Base-by-base conservation (phyloP, 2,113 vertebrate genomes). In the Motacilla tschutschensis region DNA sequence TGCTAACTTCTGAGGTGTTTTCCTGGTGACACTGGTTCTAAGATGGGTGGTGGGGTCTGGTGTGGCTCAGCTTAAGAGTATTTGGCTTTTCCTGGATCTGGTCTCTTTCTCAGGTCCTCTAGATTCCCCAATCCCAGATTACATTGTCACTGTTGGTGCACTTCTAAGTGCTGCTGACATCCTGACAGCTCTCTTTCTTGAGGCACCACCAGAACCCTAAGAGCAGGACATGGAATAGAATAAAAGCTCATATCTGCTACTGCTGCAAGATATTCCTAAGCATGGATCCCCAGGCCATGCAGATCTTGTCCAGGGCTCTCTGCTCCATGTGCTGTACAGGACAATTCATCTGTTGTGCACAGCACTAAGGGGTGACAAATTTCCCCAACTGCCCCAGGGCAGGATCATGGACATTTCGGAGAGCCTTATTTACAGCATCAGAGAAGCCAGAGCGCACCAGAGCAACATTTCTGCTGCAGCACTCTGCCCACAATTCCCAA, bases 211-310 rank as follows among this genome's bases (percentile, higher is more conserved):
- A 46, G 51, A 86, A 9, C 14, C 12, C 33, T 51, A 51, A 72
- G 29, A 65, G 28, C 38, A 44, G 29, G n/a, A 44, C 0, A 0
- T 46, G 20, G 24, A 50, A 15, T 14, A 44, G 18, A 44, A 22
- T 12, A 44, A 65, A 17, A 47, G 9, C 12, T 44, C 51, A 29
- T n/a, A 33, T 6, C 22, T 25, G 13, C 19, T 0, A 0, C 28
- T 51, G n/a, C 51, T 58, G 6, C n/a, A 36, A 31, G 16, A 26
- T 10, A 31, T 51, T 51, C 12, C 54, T 25, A 7, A 26, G n/a
- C 31, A 26, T 43, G 21, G 46, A 21, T 80, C 17, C n/a, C 15
- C 46, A 51, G n/a, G 21, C 21, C 65, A 60, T 0, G 0, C 17
- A 43, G 17, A 24, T 14, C 31, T 31, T 5, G 2, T 51, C 17